These are phyloP conservation scores for Adineta ricciae DNA, from an alignment of 2,888 invertebrate genomes.

Conservation along the genomic window DNA sequence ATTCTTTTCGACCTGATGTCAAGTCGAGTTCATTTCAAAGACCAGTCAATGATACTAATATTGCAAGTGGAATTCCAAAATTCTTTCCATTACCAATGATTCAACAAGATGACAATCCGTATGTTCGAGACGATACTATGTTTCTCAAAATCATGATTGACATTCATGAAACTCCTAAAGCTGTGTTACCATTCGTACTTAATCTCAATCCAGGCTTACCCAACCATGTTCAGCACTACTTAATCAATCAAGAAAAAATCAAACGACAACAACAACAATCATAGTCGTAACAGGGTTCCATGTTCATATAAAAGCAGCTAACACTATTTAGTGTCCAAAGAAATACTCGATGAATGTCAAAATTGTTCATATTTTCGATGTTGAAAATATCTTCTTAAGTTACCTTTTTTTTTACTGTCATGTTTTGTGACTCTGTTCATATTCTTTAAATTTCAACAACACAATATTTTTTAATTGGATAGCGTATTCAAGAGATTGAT, in stretches of 20 bases:
- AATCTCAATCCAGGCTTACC: neutral
- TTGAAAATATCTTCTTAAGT: no score
- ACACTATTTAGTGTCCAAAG: no score
- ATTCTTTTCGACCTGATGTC: conserved; percentile 47
- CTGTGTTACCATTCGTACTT: neutral
- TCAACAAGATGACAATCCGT: neutral
- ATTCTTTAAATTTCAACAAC: no score
- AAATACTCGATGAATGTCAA: no score
- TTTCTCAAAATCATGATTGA: neutral
- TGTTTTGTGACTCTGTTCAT: no score
- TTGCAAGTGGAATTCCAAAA: conserved; percentile 47
- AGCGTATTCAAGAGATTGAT: no score
- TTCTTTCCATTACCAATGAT: conserved; percentile 40
- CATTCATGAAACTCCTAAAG: neutral
- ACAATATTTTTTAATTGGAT: no score
- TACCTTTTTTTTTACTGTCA: no score
- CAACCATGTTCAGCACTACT: neutral
- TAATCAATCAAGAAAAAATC: neutral
- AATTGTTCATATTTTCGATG: no score
- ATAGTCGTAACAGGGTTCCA: no score
- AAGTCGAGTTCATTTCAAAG: conserved; percentile 44
- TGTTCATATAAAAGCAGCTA: no score
- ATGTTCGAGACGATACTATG: neutral
- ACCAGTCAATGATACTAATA: conserved; percentile 47
- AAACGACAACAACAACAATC: neutral